A percentile compares a stretch with the other conserved stretches of the same genome.
phyloP scores from a whole-genome alignment of 1,140 invertebrate species.

The Musca vetustissima region DNA sequence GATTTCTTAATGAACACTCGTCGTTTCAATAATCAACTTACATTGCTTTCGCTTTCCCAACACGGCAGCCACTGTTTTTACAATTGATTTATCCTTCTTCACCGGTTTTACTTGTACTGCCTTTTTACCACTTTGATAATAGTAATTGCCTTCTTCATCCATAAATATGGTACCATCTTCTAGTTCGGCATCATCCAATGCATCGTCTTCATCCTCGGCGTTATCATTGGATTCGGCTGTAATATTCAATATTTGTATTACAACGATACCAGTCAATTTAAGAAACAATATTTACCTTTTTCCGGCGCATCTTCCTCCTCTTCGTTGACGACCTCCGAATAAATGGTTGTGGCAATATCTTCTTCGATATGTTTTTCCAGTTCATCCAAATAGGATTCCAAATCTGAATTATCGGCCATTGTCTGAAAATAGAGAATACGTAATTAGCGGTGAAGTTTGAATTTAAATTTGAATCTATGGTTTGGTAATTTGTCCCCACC shows the following conservation, averaged over 20 bases:
- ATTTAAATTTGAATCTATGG: conserved; percentile 2
- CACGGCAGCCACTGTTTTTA: neutral
- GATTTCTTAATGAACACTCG: too few relatives aligned
- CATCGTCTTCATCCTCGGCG: neutral
- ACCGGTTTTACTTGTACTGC: conserved; percentile 65
- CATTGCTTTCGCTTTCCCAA: neutral
- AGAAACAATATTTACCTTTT: too few relatives aligned
- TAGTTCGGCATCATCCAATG: conserved; percentile 45
- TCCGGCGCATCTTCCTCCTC: neutral
- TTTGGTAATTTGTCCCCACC: neutral
- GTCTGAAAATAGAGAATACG: neutral
- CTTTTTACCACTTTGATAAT: conserved; percentile 66
- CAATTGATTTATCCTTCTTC: neutral
- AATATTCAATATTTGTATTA: neutral
- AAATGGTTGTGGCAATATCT: neutral
- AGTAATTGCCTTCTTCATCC: conserved; percentile 71
- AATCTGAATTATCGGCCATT: neutral
- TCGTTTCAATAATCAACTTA: neutral
- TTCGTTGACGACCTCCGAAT: neutral
- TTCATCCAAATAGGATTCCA: too few relatives aligned
- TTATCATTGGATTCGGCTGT: neutral
- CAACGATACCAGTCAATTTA: neutral
- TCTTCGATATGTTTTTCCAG: too few relatives aligned
- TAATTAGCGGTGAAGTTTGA: neutral
- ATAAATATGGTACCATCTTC: conserved; percentile 66